These are phyloP conservation scores for Lepidostoma basale DNA, from an alignment of 1,140 invertebrate genomes.

Conservation along the genomic window DNA sequence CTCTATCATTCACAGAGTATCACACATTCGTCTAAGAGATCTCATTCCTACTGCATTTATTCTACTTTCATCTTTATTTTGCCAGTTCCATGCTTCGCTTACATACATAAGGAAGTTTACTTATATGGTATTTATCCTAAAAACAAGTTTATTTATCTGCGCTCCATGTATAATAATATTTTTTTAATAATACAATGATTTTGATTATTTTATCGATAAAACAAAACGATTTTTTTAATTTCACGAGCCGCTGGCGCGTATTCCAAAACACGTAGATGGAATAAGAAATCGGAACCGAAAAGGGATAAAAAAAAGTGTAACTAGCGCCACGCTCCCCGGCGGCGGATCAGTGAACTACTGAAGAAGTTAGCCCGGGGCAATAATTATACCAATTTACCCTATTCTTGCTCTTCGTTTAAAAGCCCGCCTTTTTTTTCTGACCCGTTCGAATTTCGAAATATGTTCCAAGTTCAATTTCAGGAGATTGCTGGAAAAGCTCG, in stretches of 20 bases:
- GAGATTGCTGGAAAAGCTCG: not conserved
- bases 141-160: too few species aligned
- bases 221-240: too few species aligned
- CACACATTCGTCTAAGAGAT: too few species aligned
- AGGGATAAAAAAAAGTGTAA: slow-evolving; percentile 21
- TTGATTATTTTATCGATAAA: too few species aligned
- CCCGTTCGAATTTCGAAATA: slow-evolving; percentile 10
- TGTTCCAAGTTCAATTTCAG: not conserved
- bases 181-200: too few species aligned
- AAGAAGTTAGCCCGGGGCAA: slow-evolving; percentile 38
- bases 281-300: slow-evolving; percentile 13
- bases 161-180: too few species aligned
- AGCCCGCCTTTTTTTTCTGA: slow-evolving; percentile 7
- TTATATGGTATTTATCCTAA: too few species aligned
- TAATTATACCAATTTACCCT: slow-evolving; percentile 37
- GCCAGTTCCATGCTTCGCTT: too few species aligned
- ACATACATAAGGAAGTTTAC: too few species aligned
- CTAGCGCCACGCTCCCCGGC: slow-evolving; percentile 39
- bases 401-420: not conserved
- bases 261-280: not conserved
- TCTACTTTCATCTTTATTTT: too few species aligned
- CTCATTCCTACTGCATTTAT: too few species aligned
- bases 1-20: too few species aligned
- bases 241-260: not conserved
- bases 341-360: slow-evolving; percentile 45